These are phyloP conservation scores for Lagopus leucura DNA, from an alignment of 2,113 vertebrate species.

Conservation along the genomic window DNA sequence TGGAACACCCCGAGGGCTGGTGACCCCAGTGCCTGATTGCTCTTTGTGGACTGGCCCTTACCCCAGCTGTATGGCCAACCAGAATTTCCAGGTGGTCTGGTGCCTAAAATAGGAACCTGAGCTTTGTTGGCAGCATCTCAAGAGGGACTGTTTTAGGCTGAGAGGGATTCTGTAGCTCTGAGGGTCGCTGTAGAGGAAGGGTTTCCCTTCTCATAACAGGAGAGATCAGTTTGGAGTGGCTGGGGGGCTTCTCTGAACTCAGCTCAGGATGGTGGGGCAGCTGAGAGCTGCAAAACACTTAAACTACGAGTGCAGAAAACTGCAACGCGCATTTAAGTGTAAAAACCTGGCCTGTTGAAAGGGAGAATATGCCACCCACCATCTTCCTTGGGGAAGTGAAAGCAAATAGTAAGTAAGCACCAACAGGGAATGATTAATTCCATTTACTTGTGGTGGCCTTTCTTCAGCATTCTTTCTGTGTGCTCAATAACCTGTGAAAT, in stretches of 20 bases:
- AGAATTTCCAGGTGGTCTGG: too few species aligned
- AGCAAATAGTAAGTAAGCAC: background rate
- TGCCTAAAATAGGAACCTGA: fast-evolving
- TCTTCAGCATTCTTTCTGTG: background rate
- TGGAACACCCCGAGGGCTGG: too few species aligned
- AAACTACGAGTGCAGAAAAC: background rate
- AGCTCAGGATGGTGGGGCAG: background rate
- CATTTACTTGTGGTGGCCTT: background rate
- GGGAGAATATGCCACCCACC: background rate
- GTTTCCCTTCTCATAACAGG: background rate
- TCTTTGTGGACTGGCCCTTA: fast-evolving
- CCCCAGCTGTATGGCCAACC: background rate
- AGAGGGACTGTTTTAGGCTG: fast-evolving
- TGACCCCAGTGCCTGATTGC: too few species aligned
- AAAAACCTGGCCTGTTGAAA: background rate
- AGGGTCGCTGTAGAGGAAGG: background rate
- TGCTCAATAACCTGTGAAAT: background rate
- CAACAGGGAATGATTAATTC: background rate
- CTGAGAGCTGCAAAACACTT: background rate
- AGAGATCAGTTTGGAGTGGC: background rate
- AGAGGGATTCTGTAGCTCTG: background rate
- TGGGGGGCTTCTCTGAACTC: background rate
- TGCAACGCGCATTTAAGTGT: background rate
- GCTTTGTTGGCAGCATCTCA: too few species aligned
- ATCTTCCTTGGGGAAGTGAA: background rate